A percentile compares a stretch with the other conserved stretches of the same genome.
phyloP scores from a whole-genome alignment of 2,113 vertebrate genomes.

The Gopherus flavomarginatus region DNA sequence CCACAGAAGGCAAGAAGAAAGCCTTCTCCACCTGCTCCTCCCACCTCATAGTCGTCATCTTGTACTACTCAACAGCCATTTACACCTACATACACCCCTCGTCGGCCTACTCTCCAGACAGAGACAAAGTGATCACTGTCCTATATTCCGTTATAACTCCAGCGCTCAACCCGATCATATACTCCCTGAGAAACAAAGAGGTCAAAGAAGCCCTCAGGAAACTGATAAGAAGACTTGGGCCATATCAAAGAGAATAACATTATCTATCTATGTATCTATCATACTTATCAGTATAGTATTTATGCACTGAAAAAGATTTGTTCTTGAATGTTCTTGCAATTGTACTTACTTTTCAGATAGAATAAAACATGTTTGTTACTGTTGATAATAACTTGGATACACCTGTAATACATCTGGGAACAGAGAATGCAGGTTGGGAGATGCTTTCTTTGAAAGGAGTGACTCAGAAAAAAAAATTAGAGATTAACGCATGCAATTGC shows the following conservation, averaged over 20 bases:
- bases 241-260: neutral
- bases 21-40: slow-evolving; percentile 50
- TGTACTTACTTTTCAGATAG: no score
- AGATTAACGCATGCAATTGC: no score
- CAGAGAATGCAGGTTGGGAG: no score
- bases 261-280: neutral
- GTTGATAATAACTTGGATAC: no score
- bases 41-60: slow-evolving; percentile 2
- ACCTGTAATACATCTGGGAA: no score
- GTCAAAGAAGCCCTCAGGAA: neutral
- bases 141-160: slow-evolving; percentile 31
- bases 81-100: slow-evolving; percentile 20
- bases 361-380: no score
- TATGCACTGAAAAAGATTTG: no score
- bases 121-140: slow-evolving; percentile 34
- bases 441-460: no score
- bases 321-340: no score
- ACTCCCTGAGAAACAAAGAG: neutral
- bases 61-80: slow-evolving; percentile 35
- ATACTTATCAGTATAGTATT: no score
- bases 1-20: slow-evolving; percentile 6
- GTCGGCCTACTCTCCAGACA: neutral
- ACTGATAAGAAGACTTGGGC: neutral
- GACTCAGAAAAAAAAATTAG: no score
- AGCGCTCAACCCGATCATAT: slow-evolving; percentile 39